Base-by-base conservation (phyloP, 2,113 vertebrate species). In the Perca fluviatilis region DNA sequence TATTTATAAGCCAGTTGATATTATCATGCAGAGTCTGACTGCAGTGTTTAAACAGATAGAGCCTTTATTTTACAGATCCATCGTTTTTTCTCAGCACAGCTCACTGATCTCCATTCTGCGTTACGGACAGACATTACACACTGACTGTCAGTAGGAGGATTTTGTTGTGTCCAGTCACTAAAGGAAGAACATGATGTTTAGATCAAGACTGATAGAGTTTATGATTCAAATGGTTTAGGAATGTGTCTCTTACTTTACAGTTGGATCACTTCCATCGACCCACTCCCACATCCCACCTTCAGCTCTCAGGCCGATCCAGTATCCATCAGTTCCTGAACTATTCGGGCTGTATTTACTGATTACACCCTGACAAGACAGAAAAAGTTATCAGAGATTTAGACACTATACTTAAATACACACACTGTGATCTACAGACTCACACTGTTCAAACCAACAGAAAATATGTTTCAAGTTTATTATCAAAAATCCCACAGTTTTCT, bases 221-320 rank as follows among this genome's bases (percentile, higher is more conserved):
- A 33, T 68, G 0, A 58, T 43, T 50, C 9, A 57, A 15, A 54
- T 5, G 36, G 54, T 53, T 68, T 36, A 61, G 1, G 2, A 67
- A 33, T 11, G 40, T 58, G 27, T 74, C 0, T 80, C 65, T 85
- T 64, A 90, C 86, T 0, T 15, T 0, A 76, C 0, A 57, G 23
- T 40, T 0, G 77, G 61, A 25, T 70, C 1, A 61, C n/a, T 65
- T 73, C 82, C 87, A 83, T 85, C 4, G 1, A 70, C 0, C 84
- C 84, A 86, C 70, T 77, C 77, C 86, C 86, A 86, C 63, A 0
- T 67, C 12, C 64, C 36, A 11, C 21, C 27, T 63, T 23, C 33
- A 65, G 1, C 85, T 80, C 49, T 85, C 46, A 89, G 82, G 0
- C 88, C 88, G 10, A 89, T 69, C 88, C 88, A 89, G 85, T 57